phyloP scores from a whole-genome alignment of 2,888 invertebrate species.

The Chrysina gloriosa region DNA sequence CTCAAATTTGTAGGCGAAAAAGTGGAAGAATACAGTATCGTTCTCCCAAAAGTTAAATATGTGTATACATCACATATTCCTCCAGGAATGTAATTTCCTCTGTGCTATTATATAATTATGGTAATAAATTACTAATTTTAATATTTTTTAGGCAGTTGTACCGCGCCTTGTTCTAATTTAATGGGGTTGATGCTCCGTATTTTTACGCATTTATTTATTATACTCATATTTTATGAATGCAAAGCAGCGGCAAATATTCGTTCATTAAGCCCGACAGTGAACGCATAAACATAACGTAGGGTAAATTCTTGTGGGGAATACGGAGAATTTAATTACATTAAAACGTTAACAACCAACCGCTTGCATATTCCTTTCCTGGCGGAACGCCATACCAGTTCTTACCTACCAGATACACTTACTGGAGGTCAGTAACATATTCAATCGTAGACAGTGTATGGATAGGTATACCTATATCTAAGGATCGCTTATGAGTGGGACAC shows the following conservation, averaged over 20 bases:
- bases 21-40: too few relatives aligned
- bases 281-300: conserved; percentile 19
- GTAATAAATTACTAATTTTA: too few relatives aligned
- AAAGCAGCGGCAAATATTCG: conserved; percentile 18
- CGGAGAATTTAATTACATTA: conserved; percentile 33
- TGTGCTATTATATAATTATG: too few relatives aligned
- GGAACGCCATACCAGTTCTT: conserved; percentile 24
- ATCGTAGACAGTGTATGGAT: not conserved
- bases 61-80: too few relatives aligned
- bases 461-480: not conserved
- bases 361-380: conserved; percentile 18
- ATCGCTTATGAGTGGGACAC: not conserved
- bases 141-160: not conserved
- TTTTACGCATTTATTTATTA: conserved; percentile 18
- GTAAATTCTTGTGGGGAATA: conserved; percentile 33
- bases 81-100: too few relatives aligned
- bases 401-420: conserved; percentile 5
- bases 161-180: conserved; percentile 19
- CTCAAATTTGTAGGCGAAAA: too few relatives aligned
- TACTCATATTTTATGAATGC: conserved; percentile 9
- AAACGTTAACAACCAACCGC: conserved; percentile 25
- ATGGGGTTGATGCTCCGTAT: not conserved
- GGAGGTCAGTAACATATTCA: conserved; percentile 28
- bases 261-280: conserved; percentile 25
- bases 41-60: too few relatives aligned